Base-by-base conservation (phyloP, 2,113 vertebrate genomes). In the Prietella phreatophila region DNA sequence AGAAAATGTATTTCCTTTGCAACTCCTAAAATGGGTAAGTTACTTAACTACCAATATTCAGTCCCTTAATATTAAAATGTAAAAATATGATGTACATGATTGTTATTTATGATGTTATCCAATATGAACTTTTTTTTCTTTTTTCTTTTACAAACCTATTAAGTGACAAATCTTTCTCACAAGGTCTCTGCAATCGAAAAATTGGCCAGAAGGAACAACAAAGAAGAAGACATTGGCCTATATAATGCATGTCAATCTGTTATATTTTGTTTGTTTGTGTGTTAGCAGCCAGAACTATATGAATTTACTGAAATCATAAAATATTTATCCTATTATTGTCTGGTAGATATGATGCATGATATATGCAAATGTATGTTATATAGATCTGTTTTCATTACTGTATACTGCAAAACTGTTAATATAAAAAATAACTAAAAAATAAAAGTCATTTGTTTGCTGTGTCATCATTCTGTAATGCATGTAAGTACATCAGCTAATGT, bases 1-100 rank as follows among this genome's bases (percentile, higher is more conserved):
- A 83, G 82, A 65, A 83, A 83, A n/a, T 83, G 13, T 19, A 65
- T 58, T 83, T 83, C 11, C 1, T 65, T 27, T 83, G 60, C 60
- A 30, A 2, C 6, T 30, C 14, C 25, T 55, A 75, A 25, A 55
- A 80, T 55, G n/a, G 15, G 76, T 55, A 80, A 80, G 27, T 42
- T 42, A 25, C 36, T 39, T 9, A 3, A 11, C 9, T 81, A 58
- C 9, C 2, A 9, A 25, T 75, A 75, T 13, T 20, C 25, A 20
- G 9, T 25, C 36, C 8, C 69, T 73, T 73, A 73, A 15, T 53
- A 11, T 8, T 55, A n/a, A 15, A 55, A 27, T 55, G 30, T 42
- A 30, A 75, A 78, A 78, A 50, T n/a, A 78, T 5, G 10, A 78
- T 6, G 4, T 15, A n/a, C 1, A n/a, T 5, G 14, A 15, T 47